These are phyloP conservation scores for Drosophila rubida DNA, from an alignment of 2,888 invertebrate species.

Conservation along the genomic window DNA sequence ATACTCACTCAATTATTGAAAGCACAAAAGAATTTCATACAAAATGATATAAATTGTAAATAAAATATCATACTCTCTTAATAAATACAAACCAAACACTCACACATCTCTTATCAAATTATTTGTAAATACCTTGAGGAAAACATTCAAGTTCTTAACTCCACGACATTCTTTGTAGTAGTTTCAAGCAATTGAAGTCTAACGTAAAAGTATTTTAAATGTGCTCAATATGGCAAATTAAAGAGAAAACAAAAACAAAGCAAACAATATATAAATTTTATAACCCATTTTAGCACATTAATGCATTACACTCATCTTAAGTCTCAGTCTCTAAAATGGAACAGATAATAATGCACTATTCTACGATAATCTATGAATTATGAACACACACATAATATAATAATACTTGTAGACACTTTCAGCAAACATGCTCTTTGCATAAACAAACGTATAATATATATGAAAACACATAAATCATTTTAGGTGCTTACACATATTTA, in stretches of 20 bases:
- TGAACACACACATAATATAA: constrained; percentile 25
- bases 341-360: constrained; percentile 34
- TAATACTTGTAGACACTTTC: constrained; percentile 51
- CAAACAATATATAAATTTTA: constrained; percentile 28
- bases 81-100: constrained; percentile 7
- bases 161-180: constrained; percentile 68
- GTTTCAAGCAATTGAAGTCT: constrained; percentile 59
- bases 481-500: constrained; percentile 62
- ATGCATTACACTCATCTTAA: constrained; percentile 35
- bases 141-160: constrained; percentile 69
- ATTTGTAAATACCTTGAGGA: constrained; percentile 71
- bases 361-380: constrained; percentile 38
- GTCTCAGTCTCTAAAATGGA: constrained; percentile 13
- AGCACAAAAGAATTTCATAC: constrained; percentile 48
- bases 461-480: constrained; percentile 37
- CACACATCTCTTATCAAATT: constrained; percentile 27
- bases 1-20: constrained; percentile 29
- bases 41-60: constrained; percentile 47
- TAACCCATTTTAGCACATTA: constrained; percentile 49
- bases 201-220: constrained; percentile 73
- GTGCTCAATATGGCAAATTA: constrained; percentile 65
- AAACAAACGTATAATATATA: constrained; percentile 37
- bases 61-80: constrained; percentile 35
- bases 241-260: constrained; percentile 8
- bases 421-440: constrained; percentile 57